Evolutionary conservation across 2,888 invertebrate genomes (phyloP).

Genomic region (Tortricodes alternella): DNA sequence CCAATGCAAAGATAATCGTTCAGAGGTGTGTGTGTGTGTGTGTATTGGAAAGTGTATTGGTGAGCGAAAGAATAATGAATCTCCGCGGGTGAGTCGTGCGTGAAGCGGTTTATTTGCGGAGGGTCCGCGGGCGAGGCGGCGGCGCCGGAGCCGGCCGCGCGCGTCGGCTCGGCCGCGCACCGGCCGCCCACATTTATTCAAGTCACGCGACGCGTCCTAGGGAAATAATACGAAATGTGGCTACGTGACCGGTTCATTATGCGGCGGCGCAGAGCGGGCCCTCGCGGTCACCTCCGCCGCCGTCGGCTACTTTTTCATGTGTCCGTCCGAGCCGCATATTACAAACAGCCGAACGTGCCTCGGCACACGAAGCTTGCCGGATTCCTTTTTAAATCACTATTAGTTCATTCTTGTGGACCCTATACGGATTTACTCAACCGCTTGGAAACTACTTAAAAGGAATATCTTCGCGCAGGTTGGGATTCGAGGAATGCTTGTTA

Average conservation of each 20-base stretch:
- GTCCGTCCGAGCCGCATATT: constrained; percentile 50
- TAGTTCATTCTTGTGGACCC: constrained; percentile 39
- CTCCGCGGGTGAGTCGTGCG: constrained; percentile 78
- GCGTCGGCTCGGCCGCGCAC: constrained; percentile 51
- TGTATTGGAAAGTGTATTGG: constrained; percentile 35
- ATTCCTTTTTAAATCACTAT: constrained; percentile 55
- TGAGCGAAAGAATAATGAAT: constrained; percentile 80
- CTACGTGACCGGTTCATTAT: constrained; percentile 83
- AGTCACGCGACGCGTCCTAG: constrained; percentile 80
- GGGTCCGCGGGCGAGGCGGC: constrained; percentile 61
- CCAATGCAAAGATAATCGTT: constrained; percentile 15
- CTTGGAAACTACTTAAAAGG: constrained; percentile 27
- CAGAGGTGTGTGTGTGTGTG: constrained; percentile 12
- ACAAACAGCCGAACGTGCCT: constrained; percentile 59
- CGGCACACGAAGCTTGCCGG: constrained; percentile 47
- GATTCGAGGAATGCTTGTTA: constrained; percentile 33
- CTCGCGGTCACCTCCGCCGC: constrained; percentile 58
- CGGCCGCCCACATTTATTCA: constrained; percentile 71
- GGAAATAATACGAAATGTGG: constrained; percentile 83
- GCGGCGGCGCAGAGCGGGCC: constrained; percentile 67
- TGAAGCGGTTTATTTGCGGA: constrained; percentile 81
- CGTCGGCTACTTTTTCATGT: constrained; percentile 42
- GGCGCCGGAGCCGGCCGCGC: constrained; percentile 42
- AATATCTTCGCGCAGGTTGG: constrained; percentile 11
- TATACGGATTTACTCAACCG: constrained; percentile 41